Evolutionary conservation across 2,797 vertebrate genomes (phyloP), one percentile per base, ranked within the genome.

Genomic region (Florisuga fusca): DNA sequence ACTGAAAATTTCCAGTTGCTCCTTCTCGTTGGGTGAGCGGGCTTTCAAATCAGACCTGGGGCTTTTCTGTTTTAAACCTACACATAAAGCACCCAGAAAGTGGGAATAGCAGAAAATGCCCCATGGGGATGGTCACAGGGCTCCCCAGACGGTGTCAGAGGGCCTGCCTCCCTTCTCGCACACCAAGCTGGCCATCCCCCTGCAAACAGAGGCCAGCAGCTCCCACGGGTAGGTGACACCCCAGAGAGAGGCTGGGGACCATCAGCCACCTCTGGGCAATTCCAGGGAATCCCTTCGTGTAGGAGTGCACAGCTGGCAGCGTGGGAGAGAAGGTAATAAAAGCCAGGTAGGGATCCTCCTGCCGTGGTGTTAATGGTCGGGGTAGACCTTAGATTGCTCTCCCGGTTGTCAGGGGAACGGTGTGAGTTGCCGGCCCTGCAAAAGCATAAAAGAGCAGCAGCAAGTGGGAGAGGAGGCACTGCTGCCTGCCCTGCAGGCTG

Each of bases 361-460:
- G 33, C 18, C 26, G 46, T 51, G 76, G 84, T 36, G 0, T 84
- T 62, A 90, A 85, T 38, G 64, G 73, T 48, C 20, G n/a, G 8
- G 34, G 62, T 63, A 93, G 93, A 94, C 91, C 41, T 84, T 92
- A 87, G 46, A 82, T 93, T 5, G 72, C 90, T 71, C 93, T 94
- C 92, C 89, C 62, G 61, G 95, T 96, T 92, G 91, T 75, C 94
- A 92, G 58, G 83, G 96, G 57, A 95, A 97, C 68, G 4, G 66
- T 80, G 25, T 27, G 73, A 46, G 71, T 61, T 81, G 69, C 93
- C 7, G 33, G 94, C 89, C 78, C 83, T 62, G 10, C 3, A 50
- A 66, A 95, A 94, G 89, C 62, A 81, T 93, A 96, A 95, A 95
- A 96, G 90, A 90, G 92, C 87, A 93, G 92, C 91, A 89, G 88